A percentile compares a stretch with the other conserved stretches of the same genome.
Conservation (phyloP, 2,113 vertebrate species). For the Oriolus oriolus region DNA sequence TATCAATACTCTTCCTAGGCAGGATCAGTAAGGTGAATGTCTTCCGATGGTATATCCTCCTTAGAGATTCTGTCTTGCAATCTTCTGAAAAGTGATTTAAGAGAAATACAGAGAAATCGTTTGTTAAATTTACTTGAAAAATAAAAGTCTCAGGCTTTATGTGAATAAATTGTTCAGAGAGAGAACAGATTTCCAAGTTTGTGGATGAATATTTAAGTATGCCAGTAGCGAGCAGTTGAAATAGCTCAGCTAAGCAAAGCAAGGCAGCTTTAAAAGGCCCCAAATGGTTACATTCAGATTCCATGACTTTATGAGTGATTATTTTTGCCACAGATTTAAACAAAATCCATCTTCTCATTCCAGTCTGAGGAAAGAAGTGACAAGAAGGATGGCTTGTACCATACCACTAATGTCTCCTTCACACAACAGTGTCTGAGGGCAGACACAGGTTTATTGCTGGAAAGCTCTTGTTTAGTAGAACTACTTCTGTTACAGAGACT, state of each 20-base stretch:
- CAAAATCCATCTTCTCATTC: background rate
- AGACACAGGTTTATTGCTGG: background rate
- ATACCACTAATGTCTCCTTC: background rate
- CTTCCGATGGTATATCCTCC: background rate
- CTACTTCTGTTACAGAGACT: background rate
- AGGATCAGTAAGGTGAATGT: background rate
- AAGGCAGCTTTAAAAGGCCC: background rate
- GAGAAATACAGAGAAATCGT: background rate
- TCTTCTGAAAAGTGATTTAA: conserved; percentile 12
- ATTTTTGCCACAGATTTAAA: conserved; percentile 22
- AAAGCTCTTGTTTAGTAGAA: background rate
- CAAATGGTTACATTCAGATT: background rate
- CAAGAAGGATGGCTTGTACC: background rate
- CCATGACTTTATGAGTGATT: background rate
- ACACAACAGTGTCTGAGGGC: background rate
- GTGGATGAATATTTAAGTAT: background rate
- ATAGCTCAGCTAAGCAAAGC: background rate
- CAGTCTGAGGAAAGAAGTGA: background rate
- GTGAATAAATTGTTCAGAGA: conserved; percentile 12
- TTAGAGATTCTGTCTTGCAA: conserved; percentile 10
- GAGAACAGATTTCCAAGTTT: conserved; percentile 15
- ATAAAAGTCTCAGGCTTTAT: background rate
- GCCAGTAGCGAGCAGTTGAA: background rate
- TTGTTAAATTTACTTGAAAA: background rate
- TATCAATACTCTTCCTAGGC: background rate